These are phyloP conservation scores for Amphipoea lucens DNA, from an alignment of 2,888 invertebrate species.

Conservation along the genomic window DNA sequence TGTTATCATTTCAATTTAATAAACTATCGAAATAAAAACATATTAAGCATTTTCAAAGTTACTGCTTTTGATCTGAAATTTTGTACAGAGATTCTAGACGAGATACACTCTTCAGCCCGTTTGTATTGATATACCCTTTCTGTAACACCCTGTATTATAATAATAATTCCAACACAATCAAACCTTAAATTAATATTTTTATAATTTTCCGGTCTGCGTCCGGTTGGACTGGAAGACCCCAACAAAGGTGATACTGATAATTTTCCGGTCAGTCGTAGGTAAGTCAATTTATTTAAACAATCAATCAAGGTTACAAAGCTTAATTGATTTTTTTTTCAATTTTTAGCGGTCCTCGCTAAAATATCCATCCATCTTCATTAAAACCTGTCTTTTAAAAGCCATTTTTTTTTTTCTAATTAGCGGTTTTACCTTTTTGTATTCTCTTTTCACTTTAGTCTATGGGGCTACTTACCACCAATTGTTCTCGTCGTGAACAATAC, in stretches of 20 bases:
- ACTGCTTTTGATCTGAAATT: too few species aligned
- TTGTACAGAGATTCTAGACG: too few species aligned
- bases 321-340: background rate
- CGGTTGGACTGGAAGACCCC: background rate
- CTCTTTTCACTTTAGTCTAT: constrained; percentile 1
- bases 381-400: background rate
- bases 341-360: background rate
- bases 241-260: background rate
- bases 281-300: background rate
- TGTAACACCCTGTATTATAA: too few species aligned
- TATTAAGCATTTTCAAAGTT: too few species aligned
- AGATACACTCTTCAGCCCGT: too few species aligned
- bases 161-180: background rate
- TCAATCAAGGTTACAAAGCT: background rate
- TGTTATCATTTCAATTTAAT: too few species aligned
- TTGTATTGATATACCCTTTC: too few species aligned
- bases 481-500: constrained; percentile 37
- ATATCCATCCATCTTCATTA: constrained; percentile 12
- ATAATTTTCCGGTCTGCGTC: background rate
- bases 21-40: too few species aligned
- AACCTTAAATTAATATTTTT: background rate
- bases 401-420: constrained; percentile 21
- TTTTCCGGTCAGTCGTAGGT: background rate
- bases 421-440: constrained; percentile 4
- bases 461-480: constrained; percentile 19